Base-by-base conservation (phyloP, 2,113 vertebrate species). In the Rhabdomys dilectus region DNA sequence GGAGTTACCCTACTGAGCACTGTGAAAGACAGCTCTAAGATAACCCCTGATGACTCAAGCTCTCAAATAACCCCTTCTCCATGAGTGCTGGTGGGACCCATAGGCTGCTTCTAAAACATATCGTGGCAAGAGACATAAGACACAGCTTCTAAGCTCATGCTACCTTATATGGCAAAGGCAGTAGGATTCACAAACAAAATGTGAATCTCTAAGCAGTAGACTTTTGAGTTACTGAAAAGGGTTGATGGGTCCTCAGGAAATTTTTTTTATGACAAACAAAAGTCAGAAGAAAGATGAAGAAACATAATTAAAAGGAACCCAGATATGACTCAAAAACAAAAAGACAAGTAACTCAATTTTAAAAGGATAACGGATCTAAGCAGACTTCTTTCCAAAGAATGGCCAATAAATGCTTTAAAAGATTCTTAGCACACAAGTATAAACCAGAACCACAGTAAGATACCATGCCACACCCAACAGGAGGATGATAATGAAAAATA, bases 331-430 rank as follows among this genome's bases (percentile, higher is more conserved):
- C 66, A 92, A 48, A 36, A 84, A 19, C 21, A 62, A 64, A 72
- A 42, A 70, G 6, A 45, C 6, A 64, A 45, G 56, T 16, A 84
- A 9, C 6, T 4, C 51, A 26, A 22, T 48, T 85, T 85, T 29
- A 80, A 91, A 82, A 56, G 45, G 62, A 26, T 16, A 62, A 86
- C 39, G 24, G 34, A 76, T 29, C 80, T 62, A 58, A 75, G 45
- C 8, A 75, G 17, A 87, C 36, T 42, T 93, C 91, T 93, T 76
- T 93, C 60, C 13, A 64, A 53, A 92, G 72, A 51, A 86, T 87
- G 42, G 16, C 26, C 36, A 87, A 56, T 88, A 77, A 87, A n/a
- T 53, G 13, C n/a, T 29, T 42, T 5, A 66, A 66, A 88, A 87
- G 19, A 88, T 77, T 39, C 72, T 68, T 34, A 56, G 10, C 42